phyloP scores from a whole-genome alignment of 2,797 vertebrate genomes.

The Threskiornis aethiopicus region DNA sequence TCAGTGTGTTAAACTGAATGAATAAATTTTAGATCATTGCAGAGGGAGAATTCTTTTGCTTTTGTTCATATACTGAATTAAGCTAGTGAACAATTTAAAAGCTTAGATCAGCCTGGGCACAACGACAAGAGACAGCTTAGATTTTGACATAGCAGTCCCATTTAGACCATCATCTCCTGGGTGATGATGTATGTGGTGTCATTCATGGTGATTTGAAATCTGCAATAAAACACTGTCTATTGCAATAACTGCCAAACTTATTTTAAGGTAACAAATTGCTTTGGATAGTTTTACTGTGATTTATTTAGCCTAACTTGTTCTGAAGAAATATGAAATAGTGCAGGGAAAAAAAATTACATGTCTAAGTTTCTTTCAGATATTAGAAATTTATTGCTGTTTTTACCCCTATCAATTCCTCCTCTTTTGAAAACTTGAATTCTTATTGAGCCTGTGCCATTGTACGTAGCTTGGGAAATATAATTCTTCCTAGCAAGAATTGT shows the following conservation, averaged over 20 bases:
- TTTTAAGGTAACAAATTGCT: slow-evolving; percentile 60
- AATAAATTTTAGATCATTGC: neutral
- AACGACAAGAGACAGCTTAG: slow-evolving; percentile 30
- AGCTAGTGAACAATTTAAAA: slow-evolving; percentile 1
- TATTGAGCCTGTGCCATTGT: slow-evolving; percentile 25
- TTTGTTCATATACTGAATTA: slow-evolving; percentile 25
- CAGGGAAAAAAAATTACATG: neutral
- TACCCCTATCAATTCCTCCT: slow-evolving; percentile 23
- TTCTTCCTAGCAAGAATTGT: slow-evolving; percentile 39
- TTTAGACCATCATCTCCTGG: slow-evolving; percentile 42
- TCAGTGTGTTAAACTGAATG: neutral
- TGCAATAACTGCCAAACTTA: slow-evolving; percentile 55
- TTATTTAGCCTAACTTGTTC: slow-evolving; percentile 47
- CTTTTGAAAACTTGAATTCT: slow-evolving; percentile 24
- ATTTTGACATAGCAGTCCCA: slow-evolving; percentile 35
- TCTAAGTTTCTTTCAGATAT: slow-evolving; percentile 48
- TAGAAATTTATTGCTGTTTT: slow-evolving; percentile 46
- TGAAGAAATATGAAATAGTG: slow-evolving; percentile 27
- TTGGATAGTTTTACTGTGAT: slow-evolving; percentile 34
- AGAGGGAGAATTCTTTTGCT: slow-evolving; percentile 35
- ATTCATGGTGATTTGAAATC: slow-evolving; percentile 54
- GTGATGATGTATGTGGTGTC: slow-evolving; percentile 45
- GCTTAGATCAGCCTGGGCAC: slow-evolving; percentile 44
- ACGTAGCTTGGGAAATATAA: slow-evolving; percentile 38
- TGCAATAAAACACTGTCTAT: slow-evolving; percentile 53